Percentiles rank a stretch among this genome's conserved stretches.
These are phyloP conservation scores for Melanargia galathea DNA, from an alignment of 2,888 invertebrate species.

Conservation along the genomic window DNA sequence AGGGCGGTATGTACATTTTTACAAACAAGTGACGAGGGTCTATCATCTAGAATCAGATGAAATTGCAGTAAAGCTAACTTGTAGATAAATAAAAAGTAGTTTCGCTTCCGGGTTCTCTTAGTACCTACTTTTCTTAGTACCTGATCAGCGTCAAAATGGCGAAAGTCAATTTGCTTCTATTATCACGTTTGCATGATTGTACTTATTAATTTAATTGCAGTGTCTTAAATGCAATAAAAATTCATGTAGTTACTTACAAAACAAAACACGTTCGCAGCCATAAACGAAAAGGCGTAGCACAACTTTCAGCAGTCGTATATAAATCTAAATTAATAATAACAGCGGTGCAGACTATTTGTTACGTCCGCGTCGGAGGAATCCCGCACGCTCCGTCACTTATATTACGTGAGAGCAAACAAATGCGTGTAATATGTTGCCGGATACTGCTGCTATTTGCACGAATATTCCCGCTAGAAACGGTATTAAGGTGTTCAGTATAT, in stretches of 20 bases:
- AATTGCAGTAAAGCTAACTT: no score
- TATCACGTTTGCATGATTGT: no score
- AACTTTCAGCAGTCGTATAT: slow-evolving; percentile 9
- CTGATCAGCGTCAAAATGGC: no score
- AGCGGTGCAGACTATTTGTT: slow-evolving; percentile 30
- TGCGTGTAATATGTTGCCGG: slow-evolving; percentile 34
- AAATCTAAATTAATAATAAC: slow-evolving; percentile 25
- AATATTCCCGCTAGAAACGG: neutral
- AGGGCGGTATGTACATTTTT: no score
- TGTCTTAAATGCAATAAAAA: neutral
- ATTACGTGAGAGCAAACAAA: slow-evolving; percentile 35
- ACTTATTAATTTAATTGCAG: neutral
- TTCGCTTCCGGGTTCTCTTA: no score
- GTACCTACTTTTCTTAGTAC: no score
- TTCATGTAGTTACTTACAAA: neutral
- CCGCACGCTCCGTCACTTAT: slow-evolving; percentile 32
- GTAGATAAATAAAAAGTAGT: no score
- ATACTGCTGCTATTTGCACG: slow-evolving; percentile 6
- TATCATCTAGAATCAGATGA: no score
- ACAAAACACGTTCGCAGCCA: neutral
- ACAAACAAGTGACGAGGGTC: no score
- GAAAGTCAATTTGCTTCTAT: no score
- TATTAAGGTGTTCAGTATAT: neutral
- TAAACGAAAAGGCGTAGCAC: neutral
- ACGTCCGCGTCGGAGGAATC: slow-evolving; percentile 26